Evolutionary conservation across 2,797 vertebrate species (phyloP).

Genomic region (Perodicticus potto): DNA sequence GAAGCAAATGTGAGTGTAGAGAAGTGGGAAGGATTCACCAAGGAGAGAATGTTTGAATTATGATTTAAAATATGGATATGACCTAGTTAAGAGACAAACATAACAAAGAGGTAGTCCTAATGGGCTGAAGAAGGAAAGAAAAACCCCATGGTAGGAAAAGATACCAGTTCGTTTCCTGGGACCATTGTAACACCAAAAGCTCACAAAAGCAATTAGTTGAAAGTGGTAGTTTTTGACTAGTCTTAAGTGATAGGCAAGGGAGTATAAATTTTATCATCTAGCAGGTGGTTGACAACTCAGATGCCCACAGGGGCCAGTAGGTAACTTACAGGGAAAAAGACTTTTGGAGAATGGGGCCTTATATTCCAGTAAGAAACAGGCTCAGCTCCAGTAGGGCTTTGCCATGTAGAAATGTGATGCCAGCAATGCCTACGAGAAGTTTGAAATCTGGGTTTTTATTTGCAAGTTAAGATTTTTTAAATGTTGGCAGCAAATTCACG

Average conservation of each 20-base stretch:
- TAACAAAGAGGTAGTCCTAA: not conserved
- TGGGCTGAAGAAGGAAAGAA: not conserved
- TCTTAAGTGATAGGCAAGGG: not conserved
- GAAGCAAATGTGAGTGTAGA: not conserved
- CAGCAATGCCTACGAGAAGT: not conserved
- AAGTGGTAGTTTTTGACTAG: not conserved
- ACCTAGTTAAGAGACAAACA: not conserved
- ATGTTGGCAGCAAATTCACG: conserved; percentile 61
- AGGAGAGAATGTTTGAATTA: not conserved
- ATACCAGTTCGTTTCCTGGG: not conserved
- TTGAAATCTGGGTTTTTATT: conserved; percentile 62
- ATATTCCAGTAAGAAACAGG: not conserved
- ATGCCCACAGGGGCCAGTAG: not conserved
- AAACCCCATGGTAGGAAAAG: not conserved
- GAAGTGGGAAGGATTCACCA: not conserved
- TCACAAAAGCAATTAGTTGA: not conserved
- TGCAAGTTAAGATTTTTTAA: conserved; percentile 58
- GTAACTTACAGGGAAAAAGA: not conserved
- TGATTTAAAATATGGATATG: not conserved
- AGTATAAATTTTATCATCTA: not conserved
- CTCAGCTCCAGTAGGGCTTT: not conserved
- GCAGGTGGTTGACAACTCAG: not conserved
- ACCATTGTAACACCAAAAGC: not conserved
- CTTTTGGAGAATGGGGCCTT: not conserved
- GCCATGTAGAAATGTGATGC: not conserved